Evolutionary conservation across 1,140 invertebrate species (phyloP).

Genomic region (Drosophila prosaltans): DNA sequence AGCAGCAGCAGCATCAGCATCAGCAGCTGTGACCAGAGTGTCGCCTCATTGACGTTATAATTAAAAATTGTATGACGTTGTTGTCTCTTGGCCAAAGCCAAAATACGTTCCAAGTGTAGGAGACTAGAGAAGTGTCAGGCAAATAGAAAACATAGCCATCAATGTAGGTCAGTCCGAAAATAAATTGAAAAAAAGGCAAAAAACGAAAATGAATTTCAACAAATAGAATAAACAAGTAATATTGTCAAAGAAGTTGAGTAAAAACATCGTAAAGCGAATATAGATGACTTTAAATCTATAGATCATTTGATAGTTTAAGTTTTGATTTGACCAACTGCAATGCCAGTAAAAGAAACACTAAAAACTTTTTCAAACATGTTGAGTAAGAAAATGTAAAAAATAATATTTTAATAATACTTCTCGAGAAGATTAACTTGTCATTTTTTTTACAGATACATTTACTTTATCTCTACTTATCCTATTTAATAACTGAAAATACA

Average conservation of each 20-base stretch:
- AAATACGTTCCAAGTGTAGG: constrained; percentile 23
- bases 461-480: not conserved
- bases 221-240: constrained; percentile 42
- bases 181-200: constrained; percentile 45
- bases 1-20: constrained; percentile 18
- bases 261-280: not conserved
- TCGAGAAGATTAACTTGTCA: too few species aligned
- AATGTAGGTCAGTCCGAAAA: constrained; percentile 77
- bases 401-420: too few species aligned
- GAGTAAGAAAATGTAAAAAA: too few species aligned
- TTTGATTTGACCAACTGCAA: too few species aligned
- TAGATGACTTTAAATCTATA: too few species aligned
- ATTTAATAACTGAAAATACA: not conserved
- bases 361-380: too few species aligned
- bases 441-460: too few species aligned
- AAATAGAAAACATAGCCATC: constrained; percentile 32
- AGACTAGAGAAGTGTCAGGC: constrained; percentile 6
- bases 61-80: constrained; percentile 72
- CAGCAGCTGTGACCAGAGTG: constrained; percentile 49
- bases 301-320: too few species aligned
- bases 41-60: constrained; percentile 65
- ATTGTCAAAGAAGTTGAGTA: not conserved
- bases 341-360: too few species aligned
- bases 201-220: constrained; percentile 41
- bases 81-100: constrained; percentile 17